Base-by-base conservation (phyloP, 2,113 vertebrate species). In the Micromys minutus region DNA sequence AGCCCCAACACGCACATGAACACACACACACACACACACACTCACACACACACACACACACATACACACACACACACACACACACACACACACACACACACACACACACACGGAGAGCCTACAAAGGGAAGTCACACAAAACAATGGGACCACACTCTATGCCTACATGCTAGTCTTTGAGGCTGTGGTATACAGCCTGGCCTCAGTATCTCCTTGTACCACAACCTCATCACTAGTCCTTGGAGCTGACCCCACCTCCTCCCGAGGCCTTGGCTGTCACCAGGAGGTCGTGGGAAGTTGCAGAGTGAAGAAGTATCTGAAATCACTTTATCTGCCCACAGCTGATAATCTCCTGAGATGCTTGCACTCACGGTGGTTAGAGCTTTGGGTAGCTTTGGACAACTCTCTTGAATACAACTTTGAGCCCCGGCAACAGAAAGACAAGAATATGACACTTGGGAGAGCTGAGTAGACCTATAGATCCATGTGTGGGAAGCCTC, bases 401-500 rank as follows among this genome's bases (percentile, higher is more conserved):
- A 74, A 12, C 17, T 45, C 39, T 65, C 63, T 47, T 75, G 71
- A 79, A 55, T 21, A n/a, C 34, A 69, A 45, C n/a, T 17, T 80
- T 50, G 85, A 88, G 79, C 3, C 21, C 6, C 34, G 80, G 85
- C 71, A 47, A 47, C 34, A 55, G 71, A 72, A 31, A 63, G 22
- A 86, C 47, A 79, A 67, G n/a, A 42, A 36, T 47, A 45, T 15
- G 50, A 22, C 15, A 2, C 5, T 3, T 5, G 52, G 16, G 42
- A 29, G 59, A 21, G 36, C 0, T 36, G 55, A 3, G 19, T 2
- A 42, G 42, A 34, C 88, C 74, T 63, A 0, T 57, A 36, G 55
- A 61, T 0, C 0, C 7, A 13, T 5, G 16, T 71, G n/a, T 5
- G 24, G 69, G 61, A 24, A 45, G 19, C 19, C 1, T 63, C 3